Conservation (phyloP, 2,113 vertebrate genomes). For the Myiopsitta monachus region DNA sequence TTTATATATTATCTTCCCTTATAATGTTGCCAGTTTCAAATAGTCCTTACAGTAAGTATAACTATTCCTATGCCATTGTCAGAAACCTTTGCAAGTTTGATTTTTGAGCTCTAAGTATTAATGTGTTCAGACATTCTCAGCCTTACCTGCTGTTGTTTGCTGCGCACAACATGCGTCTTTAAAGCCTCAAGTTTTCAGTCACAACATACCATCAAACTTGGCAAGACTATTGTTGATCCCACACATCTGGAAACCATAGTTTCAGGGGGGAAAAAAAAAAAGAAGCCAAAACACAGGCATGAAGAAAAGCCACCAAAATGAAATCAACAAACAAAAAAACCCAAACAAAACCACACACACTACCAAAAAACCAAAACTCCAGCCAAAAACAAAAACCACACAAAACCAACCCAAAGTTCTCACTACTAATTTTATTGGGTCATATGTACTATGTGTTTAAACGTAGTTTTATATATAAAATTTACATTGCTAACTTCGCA, state of each 20-base stretch:
- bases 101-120: not conserved
- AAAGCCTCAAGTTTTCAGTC: not conserved
- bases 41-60: not conserved
- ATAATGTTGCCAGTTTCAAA: not conserved
- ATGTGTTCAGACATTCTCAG: not conserved
- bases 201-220: not conserved
- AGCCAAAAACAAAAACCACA: not conserved
- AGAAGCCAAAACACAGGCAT: not conserved
- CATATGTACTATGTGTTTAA: not conserved
- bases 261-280: not conserved
- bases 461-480: not conserved
- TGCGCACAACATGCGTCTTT: not conserved
- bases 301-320: not conserved
- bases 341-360: not conserved
- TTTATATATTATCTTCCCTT: not conserved
- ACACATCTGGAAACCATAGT: not conserved
- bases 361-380: not conserved
- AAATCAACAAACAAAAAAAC: not conserved
- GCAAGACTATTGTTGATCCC: not conserved
- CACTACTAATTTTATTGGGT: not conserved
- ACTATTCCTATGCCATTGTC: not conserved
- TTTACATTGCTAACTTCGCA: not conserved
- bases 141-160: not conserved
- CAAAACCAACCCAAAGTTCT: not conserved
- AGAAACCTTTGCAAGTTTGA: not conserved